Evolutionary conservation across 2,113 vertebrate species (phyloP).

Genomic region (Dasyornis broadbenti): DNA sequence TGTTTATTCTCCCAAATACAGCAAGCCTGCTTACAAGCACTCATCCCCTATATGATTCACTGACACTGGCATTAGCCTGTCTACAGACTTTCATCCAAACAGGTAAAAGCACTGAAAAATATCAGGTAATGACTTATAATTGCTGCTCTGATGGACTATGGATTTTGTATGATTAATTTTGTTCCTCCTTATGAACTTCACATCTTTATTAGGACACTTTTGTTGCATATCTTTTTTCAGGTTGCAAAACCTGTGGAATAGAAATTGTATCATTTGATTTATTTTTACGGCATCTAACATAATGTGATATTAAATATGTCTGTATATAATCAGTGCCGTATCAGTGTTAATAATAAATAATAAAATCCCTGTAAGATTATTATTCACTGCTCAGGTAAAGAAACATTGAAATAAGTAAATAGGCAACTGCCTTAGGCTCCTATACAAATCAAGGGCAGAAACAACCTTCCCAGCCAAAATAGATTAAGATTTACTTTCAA

Average conservation of each 20-base stretch:
- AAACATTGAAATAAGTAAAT: neutral
- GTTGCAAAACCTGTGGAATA: neutral
- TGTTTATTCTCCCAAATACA: conserved; percentile 9
- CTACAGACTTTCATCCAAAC: neutral
- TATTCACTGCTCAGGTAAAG: neutral
- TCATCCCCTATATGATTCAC: neutral
- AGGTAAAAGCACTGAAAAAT: neutral
- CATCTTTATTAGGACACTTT: neutral
- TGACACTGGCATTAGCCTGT: neutral
- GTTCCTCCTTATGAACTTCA: neutral
- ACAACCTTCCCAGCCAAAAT: neutral
- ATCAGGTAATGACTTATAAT: neutral
- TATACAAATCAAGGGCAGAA: neutral
- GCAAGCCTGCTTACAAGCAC: neutral
- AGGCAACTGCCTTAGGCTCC: neutral
- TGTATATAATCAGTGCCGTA: neutral
- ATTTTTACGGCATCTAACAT: neutral
- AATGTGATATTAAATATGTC: neutral
- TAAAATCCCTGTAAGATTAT: neutral
- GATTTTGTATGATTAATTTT: neutral
- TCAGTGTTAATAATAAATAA: neutral
- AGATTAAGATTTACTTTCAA: neutral
- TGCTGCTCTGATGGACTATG: neutral
- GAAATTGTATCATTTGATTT: neutral
- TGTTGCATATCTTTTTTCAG: neutral